Base-by-base conservation (phyloP, 2,888 invertebrate genomes). In the Dynastes tityus region DNA sequence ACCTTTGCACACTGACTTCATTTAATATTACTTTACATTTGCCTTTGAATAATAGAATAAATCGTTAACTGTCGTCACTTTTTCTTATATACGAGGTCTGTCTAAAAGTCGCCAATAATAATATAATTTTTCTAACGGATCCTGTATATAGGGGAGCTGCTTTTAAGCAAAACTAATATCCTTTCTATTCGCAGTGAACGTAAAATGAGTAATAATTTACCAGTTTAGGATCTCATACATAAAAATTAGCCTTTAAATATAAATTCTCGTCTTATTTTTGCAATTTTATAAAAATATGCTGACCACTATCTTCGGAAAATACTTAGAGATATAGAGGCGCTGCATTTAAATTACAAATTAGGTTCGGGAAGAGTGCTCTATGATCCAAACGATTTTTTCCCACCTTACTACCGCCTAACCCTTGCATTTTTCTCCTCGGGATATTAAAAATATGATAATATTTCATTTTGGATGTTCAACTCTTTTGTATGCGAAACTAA, bases 301-400 rank as follows among this genome's bases (percentile, higher is more conserved):
- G 77, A 70, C 68, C 45, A 61, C 68, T 70, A 77, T 77, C 77
- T 77, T n/a, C 16, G 55, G 9, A 16, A 32, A 53, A 65, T 65
- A 65, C 16, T 65, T 65, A 51, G 22, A 45, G 11, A 51, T 51
- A 55, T 37, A 58, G 37, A 68, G 76, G 55, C n/a, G 22, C 63
- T 37, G 67, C 68, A 77, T 77, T 77, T 77, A 70, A 77, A 77
- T 77, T 77, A 77, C 77, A 70, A 77, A 77, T 77, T 77, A 77
- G 77, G 40, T 76, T 53, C 53, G 45, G 45, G 45, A 45, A 45
- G 45, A 45, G 9, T 45, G 8, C 45, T 40, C 76, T 76, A 76
- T 76, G 76, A 76, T 32, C 53, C 53, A 29, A 64, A 76, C 51
- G 74, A 32, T 45, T 58, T 61, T 61, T 74, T 74, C 40, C 74